A percentile compares a stretch with the other conserved stretches of the same genome.
These are phyloP conservation scores for Okamejei kenojei DNA, from an alignment of 2,797 vertebrate species.

Conservation along the genomic window DNA sequence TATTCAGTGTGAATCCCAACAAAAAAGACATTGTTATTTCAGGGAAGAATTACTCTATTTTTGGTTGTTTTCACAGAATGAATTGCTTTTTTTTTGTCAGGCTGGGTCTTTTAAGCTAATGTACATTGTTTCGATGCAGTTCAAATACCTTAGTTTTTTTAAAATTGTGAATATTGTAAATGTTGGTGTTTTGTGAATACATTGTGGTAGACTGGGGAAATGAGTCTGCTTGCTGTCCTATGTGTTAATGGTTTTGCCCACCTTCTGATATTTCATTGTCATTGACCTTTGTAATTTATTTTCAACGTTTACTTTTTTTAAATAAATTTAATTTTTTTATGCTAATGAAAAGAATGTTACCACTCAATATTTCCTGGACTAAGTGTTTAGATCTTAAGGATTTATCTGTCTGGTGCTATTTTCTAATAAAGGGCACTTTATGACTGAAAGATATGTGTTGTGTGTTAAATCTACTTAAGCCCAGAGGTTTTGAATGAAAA, in stretches of 20 bases:
- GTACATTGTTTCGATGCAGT: not conserved
- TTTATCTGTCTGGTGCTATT: constrained; percentile 18
- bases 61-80: not conserved
- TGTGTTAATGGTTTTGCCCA: not conserved
- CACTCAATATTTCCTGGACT: not conserved
- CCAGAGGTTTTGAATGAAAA: not conserved
- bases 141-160: not conserved
- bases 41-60: not conserved
- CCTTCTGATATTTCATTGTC: not conserved
- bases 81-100: not conserved
- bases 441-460: constrained; percentile 10
- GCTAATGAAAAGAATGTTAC: not conserved
- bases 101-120: not conserved
- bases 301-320: not conserved
- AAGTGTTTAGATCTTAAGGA: not conserved
- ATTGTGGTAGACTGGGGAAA: not conserved
- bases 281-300: constrained; percentile 8
- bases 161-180: constrained; percentile 26
- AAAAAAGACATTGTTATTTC: not conserved
- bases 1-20: not conserved
- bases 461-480: not conserved
- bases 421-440: constrained; percentile 32
- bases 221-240: not conserved
- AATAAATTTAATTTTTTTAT: not conserved
- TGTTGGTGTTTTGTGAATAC: constrained; percentile 12